Base-by-base conservation (phyloP, 1,140 invertebrate species). In the Vollenhovia emeryi region DNA sequence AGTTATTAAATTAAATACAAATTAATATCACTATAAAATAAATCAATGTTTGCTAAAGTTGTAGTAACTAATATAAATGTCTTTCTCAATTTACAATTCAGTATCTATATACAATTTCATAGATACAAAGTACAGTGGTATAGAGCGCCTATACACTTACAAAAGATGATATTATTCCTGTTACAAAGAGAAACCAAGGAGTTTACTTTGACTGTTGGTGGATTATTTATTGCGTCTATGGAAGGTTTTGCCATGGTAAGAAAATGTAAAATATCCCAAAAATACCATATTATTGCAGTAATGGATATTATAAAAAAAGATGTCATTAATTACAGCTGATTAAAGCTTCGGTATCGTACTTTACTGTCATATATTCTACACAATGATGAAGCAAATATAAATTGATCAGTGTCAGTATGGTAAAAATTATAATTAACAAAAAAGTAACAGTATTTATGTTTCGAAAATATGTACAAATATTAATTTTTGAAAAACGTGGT, bases 61-160 rank as follows among this genome's bases (percentile, higher is more conserved):
- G 9, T 27, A 27, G 3, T 21, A n/a, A 50, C 7, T 43, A 5
- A 11, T 2, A 43, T 2, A 43, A 43, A 18, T n/a, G n/a, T 18
- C n/a, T 18, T 6, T 75, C 15, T 27, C 3, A 40, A 8, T 30
- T 59, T 75, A 13, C 3, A 2, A 24, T 57, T 9, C 9, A 0
- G 27, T 3, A 5, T n/a, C 0, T 30, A n/a, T 21, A 43, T 33
- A 33, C 3, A 40, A 73, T 55, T 52, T 52, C 24, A 2, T 59
- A 59, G 73, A 1, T 75, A 75, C 36, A 75, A 75, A 18, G 24
- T 59, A 6, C 13, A 59, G 7, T 75, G 73, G 73, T 75, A 75
- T 43, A 11, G 18, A 43, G 24, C 8, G 7, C 73, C 73, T 4
- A n/a, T 75, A 27, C 21, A 27, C 18, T n/a, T 75, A 75, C 73